phyloP scores from a whole-genome alignment of 2,113 vertebrate species.

The Chloebia gouldiae region DNA sequence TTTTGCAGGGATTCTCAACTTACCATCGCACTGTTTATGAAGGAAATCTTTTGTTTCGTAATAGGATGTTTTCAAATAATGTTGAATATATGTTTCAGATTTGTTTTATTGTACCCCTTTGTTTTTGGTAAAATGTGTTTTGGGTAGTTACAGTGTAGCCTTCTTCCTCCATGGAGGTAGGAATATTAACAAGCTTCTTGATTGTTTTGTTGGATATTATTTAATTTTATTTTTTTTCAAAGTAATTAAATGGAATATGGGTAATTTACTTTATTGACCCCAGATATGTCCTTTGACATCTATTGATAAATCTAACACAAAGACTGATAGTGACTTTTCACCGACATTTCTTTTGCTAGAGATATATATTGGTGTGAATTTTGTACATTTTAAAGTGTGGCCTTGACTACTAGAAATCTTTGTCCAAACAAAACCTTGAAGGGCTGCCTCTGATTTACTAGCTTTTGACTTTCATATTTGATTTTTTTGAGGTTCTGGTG shows the following conservation, averaged over 20 bases:
- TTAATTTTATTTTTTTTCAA: neutral
- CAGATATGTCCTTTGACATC: neutral
- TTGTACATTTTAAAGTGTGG: neutral
- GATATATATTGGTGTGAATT: fast-evolving
- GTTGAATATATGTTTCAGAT: neutral
- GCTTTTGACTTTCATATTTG: neutral
- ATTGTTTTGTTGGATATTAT: neutral
- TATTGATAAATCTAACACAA: neutral
- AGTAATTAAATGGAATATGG: neutral
- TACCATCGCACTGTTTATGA: neutral
- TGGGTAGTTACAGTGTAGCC: neutral
- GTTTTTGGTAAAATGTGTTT: neutral
- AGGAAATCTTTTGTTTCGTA: neutral
- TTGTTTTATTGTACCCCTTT: neutral
- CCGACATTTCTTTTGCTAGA: fast-evolving
- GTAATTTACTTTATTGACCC: neutral
- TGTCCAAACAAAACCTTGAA: neutral
- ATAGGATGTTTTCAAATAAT: neutral
- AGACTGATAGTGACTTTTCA: neutral
- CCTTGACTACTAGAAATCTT: neutral
- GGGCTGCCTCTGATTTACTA: neutral
- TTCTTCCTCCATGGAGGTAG: neutral
- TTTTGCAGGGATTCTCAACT: neutral
- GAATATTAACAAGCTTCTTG: neutral
- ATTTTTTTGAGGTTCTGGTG: neutral